phyloP scores from a whole-genome alignment of 2,797 vertebrate species.

The Chromobotia macracanthus region DNA sequence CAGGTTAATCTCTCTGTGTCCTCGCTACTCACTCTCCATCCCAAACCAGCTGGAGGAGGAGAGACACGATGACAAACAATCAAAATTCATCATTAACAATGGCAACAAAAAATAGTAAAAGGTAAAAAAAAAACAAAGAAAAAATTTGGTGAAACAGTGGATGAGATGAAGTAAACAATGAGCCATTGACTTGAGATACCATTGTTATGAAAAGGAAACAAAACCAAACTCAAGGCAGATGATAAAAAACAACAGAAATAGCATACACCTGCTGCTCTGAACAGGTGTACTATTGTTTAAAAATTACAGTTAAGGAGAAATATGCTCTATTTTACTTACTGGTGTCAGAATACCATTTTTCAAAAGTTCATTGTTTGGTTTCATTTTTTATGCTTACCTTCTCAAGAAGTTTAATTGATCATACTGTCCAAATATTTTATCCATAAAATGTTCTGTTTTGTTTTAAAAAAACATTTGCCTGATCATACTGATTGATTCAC shows the following conservation, averaged over 20 bases:
- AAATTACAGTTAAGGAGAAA: background rate
- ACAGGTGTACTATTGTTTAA: constrained; percentile 40
- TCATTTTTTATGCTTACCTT: background rate
- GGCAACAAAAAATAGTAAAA: constrained; percentile 36
- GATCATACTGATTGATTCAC: too few relatives aligned
- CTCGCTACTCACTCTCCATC: constrained; percentile 84
- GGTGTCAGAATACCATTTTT: background rate
- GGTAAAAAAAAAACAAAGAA: constrained; percentile 43
- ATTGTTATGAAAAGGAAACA: constrained; percentile 48
- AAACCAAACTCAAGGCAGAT: constrained; percentile 48
- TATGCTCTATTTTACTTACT: background rate
- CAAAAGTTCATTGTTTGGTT: background rate
- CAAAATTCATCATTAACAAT: constrained; percentile 65
- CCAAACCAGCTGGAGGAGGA: constrained; percentile 61
- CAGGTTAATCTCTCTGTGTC: constrained; percentile 91
- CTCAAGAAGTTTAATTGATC: too few relatives aligned
- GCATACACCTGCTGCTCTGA: constrained; percentile 44
- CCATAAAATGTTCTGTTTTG: too few relatives aligned
- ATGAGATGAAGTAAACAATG: constrained; percentile 40
- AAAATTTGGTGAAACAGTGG: constrained; percentile 57
- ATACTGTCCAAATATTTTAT: too few relatives aligned
- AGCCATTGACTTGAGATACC: constrained; percentile 19
- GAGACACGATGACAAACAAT: constrained; percentile 66
- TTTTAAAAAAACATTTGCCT: too few relatives aligned
- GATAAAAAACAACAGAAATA: constrained; percentile 30